Evolutionary conservation across 2,113 vertebrate genomes (phyloP), one percentile per base, ranked within the genome.

Genomic region (Nannobrachium achirus): DNA sequence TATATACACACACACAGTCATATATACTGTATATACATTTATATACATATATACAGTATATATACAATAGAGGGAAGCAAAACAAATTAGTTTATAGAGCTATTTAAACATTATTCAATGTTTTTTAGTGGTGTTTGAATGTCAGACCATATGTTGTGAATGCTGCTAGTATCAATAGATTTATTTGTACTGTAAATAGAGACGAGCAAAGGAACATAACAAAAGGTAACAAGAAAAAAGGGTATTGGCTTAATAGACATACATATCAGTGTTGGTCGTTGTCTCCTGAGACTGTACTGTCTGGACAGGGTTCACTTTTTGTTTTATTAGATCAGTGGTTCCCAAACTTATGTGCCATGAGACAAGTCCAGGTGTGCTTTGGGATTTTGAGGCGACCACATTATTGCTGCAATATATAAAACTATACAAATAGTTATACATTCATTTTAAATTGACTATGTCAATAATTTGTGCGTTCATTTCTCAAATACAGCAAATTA

Each of bases 151-250:
- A 79, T 80, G 88, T 91, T 89, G 88, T 89, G 91, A 91, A 92
- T 92, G 91, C 90, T 92, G 91, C 91, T 92, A 91, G 87, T 91
- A 88, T 85, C 78, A 74, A 84, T 89, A 93, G 75, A 90, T 86
- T 84, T 86, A 80, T 91, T 89, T 90, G 76, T 90, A 89, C 79
- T 92, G 88, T 92, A 89, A 79, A 91, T 89, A 89, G 67, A 88
- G 66, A 73, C 69, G 78, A 89, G 63, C 84, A 80, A 80, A 81
- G 67, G 68, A 79, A 89, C 76, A 80, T 82, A 80, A 68, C 85
- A 76, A 86, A 62, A 69, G 63, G 84, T 71, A 65, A 76, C 71
- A 49, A 69, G 33, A 71, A 79, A 87, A 88, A 55, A 49, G 81
- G 80, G 82, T 87, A 81, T 63, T 78, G 38, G 48, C 55, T 63